Conservation (phyloP, 2,797 vertebrate species). For the Tenualosa thibaudeaui region DNA sequence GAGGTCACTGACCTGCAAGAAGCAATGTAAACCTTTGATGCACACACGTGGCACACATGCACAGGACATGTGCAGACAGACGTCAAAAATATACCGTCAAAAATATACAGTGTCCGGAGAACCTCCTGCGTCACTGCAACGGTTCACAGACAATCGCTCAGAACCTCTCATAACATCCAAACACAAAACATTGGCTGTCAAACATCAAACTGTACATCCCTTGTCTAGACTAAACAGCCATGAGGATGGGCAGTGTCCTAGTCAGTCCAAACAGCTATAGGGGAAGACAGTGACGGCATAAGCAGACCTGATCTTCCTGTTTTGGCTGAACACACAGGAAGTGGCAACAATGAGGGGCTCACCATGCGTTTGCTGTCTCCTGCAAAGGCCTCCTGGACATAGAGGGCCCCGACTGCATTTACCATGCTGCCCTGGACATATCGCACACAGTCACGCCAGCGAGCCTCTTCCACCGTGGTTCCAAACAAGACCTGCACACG, state of each 20-base stretch:
- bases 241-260: background rate
- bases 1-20: conserved; percentile 83
- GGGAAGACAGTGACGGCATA: background rate
- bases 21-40: background rate
- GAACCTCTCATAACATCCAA: background rate
- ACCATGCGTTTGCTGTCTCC: conserved; percentile 93
- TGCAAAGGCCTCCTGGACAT: conserved; percentile 88
- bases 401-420: conserved; percentile 90
- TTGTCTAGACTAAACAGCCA: background rate
- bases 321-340: background rate
- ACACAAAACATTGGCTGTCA: background rate
- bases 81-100: background rate
- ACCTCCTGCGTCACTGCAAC: background rate
- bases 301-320: background rate
- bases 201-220: background rate
- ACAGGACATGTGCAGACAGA: conserved; percentile 2
- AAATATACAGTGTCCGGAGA: background rate
- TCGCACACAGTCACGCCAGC: conserved; percentile 92
- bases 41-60: background rate
- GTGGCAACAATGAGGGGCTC: conserved; percentile 28
- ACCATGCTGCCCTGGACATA: conserved; percentile 96
- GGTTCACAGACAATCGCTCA: background rate
- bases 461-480: conserved; percentile 88
- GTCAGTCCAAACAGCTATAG: background rate
- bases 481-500: conserved; percentile 83